Base-by-base conservation (phyloP, 2,888 invertebrate genomes). In the Nowickia ferox region DNA sequence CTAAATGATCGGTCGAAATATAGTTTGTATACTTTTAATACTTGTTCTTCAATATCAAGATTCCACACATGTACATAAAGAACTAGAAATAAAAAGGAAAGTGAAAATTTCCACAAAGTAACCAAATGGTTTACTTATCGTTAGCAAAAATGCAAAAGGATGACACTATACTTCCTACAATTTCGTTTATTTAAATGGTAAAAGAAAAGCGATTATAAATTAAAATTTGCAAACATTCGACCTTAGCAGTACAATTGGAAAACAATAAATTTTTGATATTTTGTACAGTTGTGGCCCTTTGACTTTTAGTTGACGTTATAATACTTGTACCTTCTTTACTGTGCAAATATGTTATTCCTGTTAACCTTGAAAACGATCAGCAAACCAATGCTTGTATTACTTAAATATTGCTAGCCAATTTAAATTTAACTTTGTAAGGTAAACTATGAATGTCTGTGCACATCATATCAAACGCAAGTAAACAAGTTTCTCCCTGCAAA, bases 291-390 rank as follows among this genome's bases (percentile, higher is more conserved):
- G 15, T 15, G 6, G 55, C 55, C 22, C 1, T 15, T 59, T 17
- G 59, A n/a, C n/a, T 38, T 59, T 10, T 40, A 59, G 40, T 9
- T 10, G 9, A n/a, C 59, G 40, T n/a, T 5, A 59, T 46, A 22
- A 15, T 15, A 17, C 9, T 57, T 17, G 3, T 55, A 65, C 59
- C 61, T 48, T 76, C n/a, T 66, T 69, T 63, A 17, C 51, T 40
- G 61, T 38, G 11, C 61, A 30, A 44, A 40, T n/a, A 15, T 30
- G 22, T n/a, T 57, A 44, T 48, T 55, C 59, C 48, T 22, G 69
- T 77, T 83, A 48, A 71, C 82, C 82, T 83, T 83, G 76, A 83
- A 71, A 11, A n/a, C 13, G 65, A 4, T 40, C 63, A 76, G 40
- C 8, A 17, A 66, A 59, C 66, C 6, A 40, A 63, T 61, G 9